These are phyloP conservation scores for Odontamblyopus rebecca DNA, from an alignment of 2,797 vertebrate genomes.

Conservation along the genomic window DNA sequence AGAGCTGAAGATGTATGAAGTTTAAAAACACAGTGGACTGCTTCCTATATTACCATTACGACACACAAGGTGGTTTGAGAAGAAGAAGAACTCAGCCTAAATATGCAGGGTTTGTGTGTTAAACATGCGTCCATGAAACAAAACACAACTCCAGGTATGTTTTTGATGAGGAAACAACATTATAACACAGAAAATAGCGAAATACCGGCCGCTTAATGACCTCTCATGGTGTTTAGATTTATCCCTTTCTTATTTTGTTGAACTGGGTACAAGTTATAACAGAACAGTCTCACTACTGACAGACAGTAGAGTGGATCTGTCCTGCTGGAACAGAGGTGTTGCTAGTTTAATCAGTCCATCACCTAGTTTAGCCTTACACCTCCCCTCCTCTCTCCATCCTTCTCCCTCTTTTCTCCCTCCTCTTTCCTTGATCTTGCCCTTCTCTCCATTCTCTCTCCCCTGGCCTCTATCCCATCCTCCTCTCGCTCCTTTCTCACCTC, in stretches of 20 bases:
- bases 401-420: constrained; percentile 49
- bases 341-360: constrained; percentile 68
- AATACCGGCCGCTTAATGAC: too few species aligned
- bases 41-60: too few species aligned
- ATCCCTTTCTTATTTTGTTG: neutral
- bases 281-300: neutral
- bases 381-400: constrained; percentile 24
- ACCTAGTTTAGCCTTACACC: constrained; percentile 65
- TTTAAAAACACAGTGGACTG: too few species aligned
- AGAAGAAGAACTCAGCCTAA: too few species aligned
- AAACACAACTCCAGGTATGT: too few species aligned
- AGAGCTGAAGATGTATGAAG: too few species aligned
- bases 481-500: constrained; percentile 36
- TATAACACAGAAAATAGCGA: too few species aligned
- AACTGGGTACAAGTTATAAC: neutral
- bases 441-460: neutral
- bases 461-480: constrained; percentile 36
- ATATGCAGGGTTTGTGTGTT: too few species aligned
- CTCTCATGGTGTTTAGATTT: neutral
- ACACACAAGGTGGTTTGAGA: too few species aligned
- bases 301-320: constrained; percentile 28
- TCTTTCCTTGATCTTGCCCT: neutral
- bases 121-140: too few species aligned
- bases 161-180: too few species aligned
- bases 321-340: constrained; percentile 64